Evolutionary conservation across 2,797 vertebrate species (phyloP), one percentile per base, ranked within the genome.

Genomic region (Sarcophilus harrisii): DNA sequence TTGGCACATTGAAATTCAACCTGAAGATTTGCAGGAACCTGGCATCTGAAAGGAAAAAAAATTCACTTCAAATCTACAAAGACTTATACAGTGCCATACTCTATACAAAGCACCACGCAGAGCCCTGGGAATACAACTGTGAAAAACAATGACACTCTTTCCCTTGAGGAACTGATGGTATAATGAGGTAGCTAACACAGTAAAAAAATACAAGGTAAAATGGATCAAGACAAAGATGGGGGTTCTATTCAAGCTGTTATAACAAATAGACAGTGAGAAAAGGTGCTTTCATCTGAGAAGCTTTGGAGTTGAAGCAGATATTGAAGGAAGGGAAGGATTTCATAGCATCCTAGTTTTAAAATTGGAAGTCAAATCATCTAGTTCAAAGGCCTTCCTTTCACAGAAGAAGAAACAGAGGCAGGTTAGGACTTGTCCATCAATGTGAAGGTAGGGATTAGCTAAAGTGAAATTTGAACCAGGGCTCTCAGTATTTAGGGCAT

Each of bases 1-100:
- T 12, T 24, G 96, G 90, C 91, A 94, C 92, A 95, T 8, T 58
- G 10, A 49, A 3, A 92, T 91, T 94, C n/a, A 9, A 54, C 10
- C n/a, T 57, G 18, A 93, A 95, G 57, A 95, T 89, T 81, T 89
- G 93, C 58, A 27, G 38, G 24, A 11, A 29, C 18, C 21, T 45
- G 38, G 38, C 73, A 45, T n/a, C 21, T 81, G 73, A 81, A 81
- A 45, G 21, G 73, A 45, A 45, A 45, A 18, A 81, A 81, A 57
- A 16, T 27, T 81, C 21, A 45, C 38, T 81, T 45, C 38, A 81
- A 81, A 3, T 45, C 73, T 21, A 81, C 6, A 27, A 81, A 21
- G 38, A 81, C 21, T 45, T 81, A 24, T 45, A 45, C 21, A 81
- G 27, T 11, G 38, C 73, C 73, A 21, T 45, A 45, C 21, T 81